These are phyloP conservation scores for Opisthograptis luteolata DNA, from an alignment of 2,888 invertebrate genomes.

Conservation along the genomic window DNA sequence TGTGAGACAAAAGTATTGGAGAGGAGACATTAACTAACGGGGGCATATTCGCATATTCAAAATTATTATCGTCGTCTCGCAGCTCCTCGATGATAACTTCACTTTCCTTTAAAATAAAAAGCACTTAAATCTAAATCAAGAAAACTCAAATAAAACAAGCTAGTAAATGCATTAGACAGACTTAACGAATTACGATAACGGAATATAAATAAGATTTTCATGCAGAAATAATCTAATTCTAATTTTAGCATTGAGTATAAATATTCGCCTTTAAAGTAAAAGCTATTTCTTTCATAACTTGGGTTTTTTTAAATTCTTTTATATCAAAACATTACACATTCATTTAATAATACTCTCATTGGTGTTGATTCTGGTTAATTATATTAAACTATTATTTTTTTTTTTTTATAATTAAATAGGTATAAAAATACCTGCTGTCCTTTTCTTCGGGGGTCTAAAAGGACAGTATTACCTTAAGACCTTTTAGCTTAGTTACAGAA, in stretches of 20 bases:
- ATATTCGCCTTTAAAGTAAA: neutral
- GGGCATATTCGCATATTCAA: slow-evolving; percentile 78
- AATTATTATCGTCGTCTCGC: slow-evolving; percentile 74
- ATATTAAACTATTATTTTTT: too few relatives aligned
- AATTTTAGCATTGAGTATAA: neutral
- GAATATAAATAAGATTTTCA: slow-evolving; percentile 11
- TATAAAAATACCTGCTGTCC: too few relatives aligned
- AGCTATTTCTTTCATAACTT: slow-evolving; percentile 4
- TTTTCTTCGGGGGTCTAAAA: too few relatives aligned
- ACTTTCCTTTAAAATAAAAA: slow-evolving; percentile 83
- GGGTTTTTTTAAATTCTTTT: neutral
- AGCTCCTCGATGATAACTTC: slow-evolving; percentile 82
- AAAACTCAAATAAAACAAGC: slow-evolving; percentile 46
- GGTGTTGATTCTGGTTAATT: too few relatives aligned
- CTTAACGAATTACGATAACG: slow-evolving; percentile 44
- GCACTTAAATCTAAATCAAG: slow-evolving; percentile 74
- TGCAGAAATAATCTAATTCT: slow-evolving; percentile 10
- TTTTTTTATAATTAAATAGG: too few relatives aligned
- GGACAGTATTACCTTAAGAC: too few relatives aligned
- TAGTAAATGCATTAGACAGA: slow-evolving; percentile 79
- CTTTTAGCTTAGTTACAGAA: too few relatives aligned
- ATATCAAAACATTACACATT: slow-evolving; percentile 9
- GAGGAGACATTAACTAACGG: slow-evolving; percentile 68
- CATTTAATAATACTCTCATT: neutral
- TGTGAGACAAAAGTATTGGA: slow-evolving; percentile 69